These are phyloP conservation scores for Actenoides hombroni DNA, from an alignment of 2,113 vertebrate genomes.

Conservation along the genomic window DNA sequence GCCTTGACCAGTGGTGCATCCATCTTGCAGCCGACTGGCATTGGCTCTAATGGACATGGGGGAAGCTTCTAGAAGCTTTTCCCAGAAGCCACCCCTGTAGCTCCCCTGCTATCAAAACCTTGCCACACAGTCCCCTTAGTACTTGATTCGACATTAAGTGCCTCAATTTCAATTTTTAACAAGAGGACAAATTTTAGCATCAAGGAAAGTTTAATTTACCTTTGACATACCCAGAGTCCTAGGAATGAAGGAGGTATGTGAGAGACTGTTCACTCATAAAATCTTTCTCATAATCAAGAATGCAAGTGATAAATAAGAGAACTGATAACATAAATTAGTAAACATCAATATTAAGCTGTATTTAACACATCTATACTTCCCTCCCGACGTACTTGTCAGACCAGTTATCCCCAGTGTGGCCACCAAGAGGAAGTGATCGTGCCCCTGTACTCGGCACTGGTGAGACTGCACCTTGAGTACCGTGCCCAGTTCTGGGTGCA, in stretches of 20 bases:
- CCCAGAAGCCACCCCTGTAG: background rate
- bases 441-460: no score
- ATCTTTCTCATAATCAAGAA: background rate
- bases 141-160: background rate
- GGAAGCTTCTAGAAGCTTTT: background rate
- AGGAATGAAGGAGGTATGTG: background rate
- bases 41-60: background rate
- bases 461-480: no score
- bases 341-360: background rate
- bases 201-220: background rate
- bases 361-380: background rate
- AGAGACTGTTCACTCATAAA: background rate
- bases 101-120: background rate
- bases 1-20: background rate
- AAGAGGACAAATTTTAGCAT: background rate
- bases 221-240: background rate
- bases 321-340: background rate
- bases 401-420: no score
- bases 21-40: background rate
- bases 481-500: no score
- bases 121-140: background rate
- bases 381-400: background rate
- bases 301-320: background rate
- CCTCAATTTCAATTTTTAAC: background rate
- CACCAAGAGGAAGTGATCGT: no score